A percentile compares a stretch with the other conserved stretches of the same genome.
These are phyloP conservation scores for Carabus problematicus DNA, from an alignment of 2,888 invertebrate species.

Conservation along the genomic window DNA sequence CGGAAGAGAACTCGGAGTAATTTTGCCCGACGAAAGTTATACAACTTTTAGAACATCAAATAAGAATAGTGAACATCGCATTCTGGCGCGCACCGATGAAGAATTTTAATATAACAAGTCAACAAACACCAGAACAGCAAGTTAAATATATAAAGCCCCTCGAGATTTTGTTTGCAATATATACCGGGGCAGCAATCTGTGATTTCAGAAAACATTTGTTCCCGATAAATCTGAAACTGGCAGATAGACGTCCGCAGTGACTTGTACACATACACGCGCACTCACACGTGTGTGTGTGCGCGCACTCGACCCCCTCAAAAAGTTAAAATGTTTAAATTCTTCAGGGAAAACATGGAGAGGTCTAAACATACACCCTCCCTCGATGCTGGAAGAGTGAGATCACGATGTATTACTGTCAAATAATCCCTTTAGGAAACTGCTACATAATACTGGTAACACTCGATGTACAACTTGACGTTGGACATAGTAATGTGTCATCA, in stretches of 20 bases:
- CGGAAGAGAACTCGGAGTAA: too few relatives aligned
- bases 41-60: not conserved
- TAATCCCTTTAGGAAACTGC: slow-evolving; percentile 17
- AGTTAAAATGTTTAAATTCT: slow-evolving; percentile 61
- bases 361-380: slow-evolving; percentile 45
- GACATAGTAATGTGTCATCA: too few relatives aligned
- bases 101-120: slow-evolving; percentile 29
- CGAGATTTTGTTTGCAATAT: slow-evolving; percentile 31
- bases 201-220: slow-evolving; percentile 54
- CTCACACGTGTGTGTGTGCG: slow-evolving; percentile 31
- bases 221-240: slow-evolving; percentile 54
- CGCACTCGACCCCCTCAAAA: slow-evolving; percentile 52
- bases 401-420: slow-evolving; percentile 24
- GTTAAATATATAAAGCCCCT: slow-evolving; percentile 27
- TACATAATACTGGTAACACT: too few relatives aligned
- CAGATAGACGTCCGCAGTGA: slow-evolving; percentile 53
- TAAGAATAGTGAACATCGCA: not conserved
- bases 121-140: slow-evolving; percentile 29
- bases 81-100: not conserved
- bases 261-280: slow-evolving; percentile 21
- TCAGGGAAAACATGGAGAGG: slow-evolving; percentile 52
- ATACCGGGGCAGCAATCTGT: slow-evolving; percentile 48
- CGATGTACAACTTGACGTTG: too few relatives aligned
- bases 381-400: slow-evolving; percentile 2
- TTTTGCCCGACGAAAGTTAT: not conserved